Evolutionary conservation across 2,888 invertebrate species (phyloP), one percentile per base, ranked within the genome.

Genomic region (Epinotia demarniana): DNA sequence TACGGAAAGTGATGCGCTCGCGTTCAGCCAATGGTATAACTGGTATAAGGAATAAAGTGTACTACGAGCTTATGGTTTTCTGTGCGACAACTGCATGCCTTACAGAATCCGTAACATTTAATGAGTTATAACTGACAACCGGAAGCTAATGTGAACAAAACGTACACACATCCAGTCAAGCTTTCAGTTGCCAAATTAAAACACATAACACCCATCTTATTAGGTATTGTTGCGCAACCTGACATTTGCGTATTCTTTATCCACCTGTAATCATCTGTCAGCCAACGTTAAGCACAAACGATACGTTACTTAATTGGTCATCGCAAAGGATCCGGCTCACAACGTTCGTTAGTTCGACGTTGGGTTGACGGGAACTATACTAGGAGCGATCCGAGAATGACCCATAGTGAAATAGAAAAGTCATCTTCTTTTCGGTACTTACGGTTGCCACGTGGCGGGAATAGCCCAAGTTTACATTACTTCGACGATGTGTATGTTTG

Each of bases 281-380:
- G 70, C 43, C 66, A 75, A 53, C 67, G 57, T 75, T 75, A 75
- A 67, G 27, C 55, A 61, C 66, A 66, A 72, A 72, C 61, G 64
- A 72, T 71, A 70, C 71, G 77, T 74, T 73, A 75, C 75, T 78
- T 81, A 81, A 82, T 82, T 83, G 80, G 80, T 77, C 73, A 77
- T 77, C 68, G 79, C 80, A 79, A 82, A 81, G 83, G 82, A 87
- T 89, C 87, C 87, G 87, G 82, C 82, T 83, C 77, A 80, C 18
- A 39, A 82, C 81, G 85, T 88, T 89, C 88, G 88, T 90, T 90
- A 89, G 86, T 81, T 83, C 73, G 81, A 81, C 81, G 83, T 82
- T 69, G 46, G 23, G 67, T 46, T 82, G 85, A 85, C 85, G 81
- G 79, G 81, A 82, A 81, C 88, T 87, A 86, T 86, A 86, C 85